Conservation (phyloP, 2,113 vertebrate species). For the Cyrtonyx montezumae region DNA sequence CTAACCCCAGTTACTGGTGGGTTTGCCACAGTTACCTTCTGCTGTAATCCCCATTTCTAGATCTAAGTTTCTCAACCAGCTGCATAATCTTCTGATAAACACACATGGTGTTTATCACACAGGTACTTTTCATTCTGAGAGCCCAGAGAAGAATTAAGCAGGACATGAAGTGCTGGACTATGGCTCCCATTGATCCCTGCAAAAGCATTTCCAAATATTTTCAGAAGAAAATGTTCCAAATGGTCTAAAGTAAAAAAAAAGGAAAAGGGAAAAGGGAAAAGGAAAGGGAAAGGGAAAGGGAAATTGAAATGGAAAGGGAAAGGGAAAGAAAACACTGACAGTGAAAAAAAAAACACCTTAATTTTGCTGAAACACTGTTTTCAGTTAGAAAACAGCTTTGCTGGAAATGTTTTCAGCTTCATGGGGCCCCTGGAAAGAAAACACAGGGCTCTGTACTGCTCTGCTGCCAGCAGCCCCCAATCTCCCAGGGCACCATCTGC, state of each 20-base stretch:
- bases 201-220: not conserved
- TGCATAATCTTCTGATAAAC: not conserved
- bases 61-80: not conserved
- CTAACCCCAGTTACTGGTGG: not conserved
- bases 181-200: not conserved
- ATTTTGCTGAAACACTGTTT: not conserved
- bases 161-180: not conserved
- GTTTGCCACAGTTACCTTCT: not conserved
- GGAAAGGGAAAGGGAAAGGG: not conserved
- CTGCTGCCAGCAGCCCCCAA: not conserved
- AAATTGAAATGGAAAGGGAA: rapidly evolving
- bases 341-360: not conserved
- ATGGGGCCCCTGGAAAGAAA: not conserved
- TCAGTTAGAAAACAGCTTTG: not conserved
- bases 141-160: not conserved
- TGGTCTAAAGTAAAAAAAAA: rapidly evolving
- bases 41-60: not conserved
- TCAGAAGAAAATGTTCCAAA: not conserved
- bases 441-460: not conserved
- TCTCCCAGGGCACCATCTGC: not conserved
- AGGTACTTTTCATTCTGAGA: not conserved
- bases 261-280: rapidly evolving
- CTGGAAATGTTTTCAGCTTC: not conserved
- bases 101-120: rapidly evolving
- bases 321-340: rapidly evolving